Evolutionary conservation across 2,888 invertebrate genomes (phyloP).

Genomic region (Oxystoma pomonae): DNA sequence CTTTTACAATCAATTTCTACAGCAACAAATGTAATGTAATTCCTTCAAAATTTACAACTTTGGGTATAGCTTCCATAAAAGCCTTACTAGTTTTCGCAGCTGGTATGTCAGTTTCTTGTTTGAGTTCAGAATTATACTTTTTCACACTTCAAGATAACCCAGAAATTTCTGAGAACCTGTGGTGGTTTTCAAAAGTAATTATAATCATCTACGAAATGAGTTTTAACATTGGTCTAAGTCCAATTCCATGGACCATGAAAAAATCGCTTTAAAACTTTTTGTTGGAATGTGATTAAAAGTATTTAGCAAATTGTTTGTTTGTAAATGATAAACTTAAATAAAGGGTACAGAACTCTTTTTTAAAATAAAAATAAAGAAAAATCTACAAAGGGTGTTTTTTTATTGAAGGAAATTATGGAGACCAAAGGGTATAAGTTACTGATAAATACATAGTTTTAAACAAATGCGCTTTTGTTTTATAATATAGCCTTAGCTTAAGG

Average conservation of each 20-base stretch:
- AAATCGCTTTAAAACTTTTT: conserved; percentile 33
- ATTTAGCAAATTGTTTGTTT: too few relatives aligned
- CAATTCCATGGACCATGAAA: conserved; percentile 66
- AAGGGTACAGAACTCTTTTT: conserved; percentile 28
- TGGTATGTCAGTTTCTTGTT: conserved; percentile 57
- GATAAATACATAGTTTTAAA: too few relatives aligned
- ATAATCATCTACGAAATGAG: conserved; percentile 66
- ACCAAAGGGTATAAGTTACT: too few relatives aligned
- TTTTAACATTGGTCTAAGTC: conserved; percentile 68
- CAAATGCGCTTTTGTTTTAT: too few relatives aligned
- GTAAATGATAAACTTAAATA: too few relatives aligned
- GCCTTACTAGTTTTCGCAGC: conserved; percentile 63
- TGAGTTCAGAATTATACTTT: conserved; percentile 27
- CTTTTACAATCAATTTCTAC: conserved; percentile 68
- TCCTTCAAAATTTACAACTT: conserved; percentile 60
- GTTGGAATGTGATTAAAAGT: too few relatives aligned
- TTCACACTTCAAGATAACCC: conserved; percentile 18
- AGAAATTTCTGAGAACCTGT: conserved; percentile 42
- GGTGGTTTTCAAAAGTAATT: conserved; percentile 68
- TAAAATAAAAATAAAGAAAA: not conserved
- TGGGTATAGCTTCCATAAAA: conserved; percentile 74
- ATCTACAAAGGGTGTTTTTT: too few relatives aligned
- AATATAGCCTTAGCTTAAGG: too few relatives aligned
- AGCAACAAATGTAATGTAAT: conserved; percentile 60
- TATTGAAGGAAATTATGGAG: too few relatives aligned